Evolutionary conservation across 2,888 invertebrate species (phyloP).

Genomic region (Diarsia brunnea): DNA sequence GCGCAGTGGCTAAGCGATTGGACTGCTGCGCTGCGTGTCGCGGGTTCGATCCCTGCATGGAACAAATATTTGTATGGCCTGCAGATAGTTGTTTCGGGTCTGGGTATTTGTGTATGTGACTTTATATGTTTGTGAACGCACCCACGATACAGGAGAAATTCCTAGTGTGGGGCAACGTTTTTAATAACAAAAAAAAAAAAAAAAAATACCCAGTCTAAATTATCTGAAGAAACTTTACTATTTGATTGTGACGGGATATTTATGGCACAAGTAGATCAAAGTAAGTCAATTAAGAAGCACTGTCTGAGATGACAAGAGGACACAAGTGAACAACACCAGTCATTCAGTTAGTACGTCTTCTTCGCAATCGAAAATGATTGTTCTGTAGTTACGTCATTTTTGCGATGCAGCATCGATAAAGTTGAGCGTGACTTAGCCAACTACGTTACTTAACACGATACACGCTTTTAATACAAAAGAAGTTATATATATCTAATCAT

Average conservation of each 20-base stretch:
- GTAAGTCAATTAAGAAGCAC: not conserved
- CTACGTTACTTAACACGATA: conserved; percentile 82
- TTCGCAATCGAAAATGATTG: conserved; percentile 70
- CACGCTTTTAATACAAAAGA: conserved; percentile 81
- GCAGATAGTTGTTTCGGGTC: too few relatives aligned
- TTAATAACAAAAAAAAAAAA: too few relatives aligned
- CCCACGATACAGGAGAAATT: too few relatives aligned
- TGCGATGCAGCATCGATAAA: conserved; percentile 82
- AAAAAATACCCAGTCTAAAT: not conserved
- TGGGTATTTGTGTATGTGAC: too few relatives aligned
- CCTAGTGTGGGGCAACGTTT: too few relatives aligned
- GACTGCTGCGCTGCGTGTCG: too few relatives aligned
- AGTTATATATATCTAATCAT: conserved; percentile 81
- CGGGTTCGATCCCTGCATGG: too few relatives aligned
- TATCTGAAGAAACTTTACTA: not conserved
- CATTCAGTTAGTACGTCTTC: conserved; percentile 47
- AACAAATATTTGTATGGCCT: too few relatives aligned
- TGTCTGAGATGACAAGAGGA: conserved; percentile 3
- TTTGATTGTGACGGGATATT: not conserved
- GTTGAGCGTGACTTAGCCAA: conserved; percentile 86
- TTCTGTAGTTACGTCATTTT: conserved; percentile 79
- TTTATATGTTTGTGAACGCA: too few relatives aligned
- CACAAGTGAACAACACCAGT: conserved; percentile 24
- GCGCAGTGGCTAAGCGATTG: too few relatives aligned
- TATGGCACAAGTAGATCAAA: not conserved